phyloP scores from a whole-genome alignment of 2,888 invertebrate species.

The Vannuccia rotundouncinata region DNA sequence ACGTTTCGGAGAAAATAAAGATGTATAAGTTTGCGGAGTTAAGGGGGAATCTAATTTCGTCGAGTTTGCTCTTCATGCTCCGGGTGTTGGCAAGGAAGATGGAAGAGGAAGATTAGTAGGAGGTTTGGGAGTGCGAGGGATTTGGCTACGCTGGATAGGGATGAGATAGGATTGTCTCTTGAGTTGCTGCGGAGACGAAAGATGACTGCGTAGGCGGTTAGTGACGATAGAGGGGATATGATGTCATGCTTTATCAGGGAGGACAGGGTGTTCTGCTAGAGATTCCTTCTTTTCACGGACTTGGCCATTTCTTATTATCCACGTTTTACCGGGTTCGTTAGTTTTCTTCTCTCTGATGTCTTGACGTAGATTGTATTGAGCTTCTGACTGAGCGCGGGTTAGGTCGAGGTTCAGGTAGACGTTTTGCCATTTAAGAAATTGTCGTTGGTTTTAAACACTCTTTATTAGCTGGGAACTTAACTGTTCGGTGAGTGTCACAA shows the following conservation, averaged over 20 bases:
- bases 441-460: background rate
- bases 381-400: background rate
- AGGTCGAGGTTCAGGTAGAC: background rate
- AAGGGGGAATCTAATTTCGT: slow-evolving; percentile 21
- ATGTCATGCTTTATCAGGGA: background rate
- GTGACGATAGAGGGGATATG: slow-evolving; percentile 1
- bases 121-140: slow-evolving; percentile 23
- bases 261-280: background rate
- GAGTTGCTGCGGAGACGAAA: slow-evolving; percentile 20
- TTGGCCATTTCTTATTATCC: background rate
- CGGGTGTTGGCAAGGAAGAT: slow-evolving; percentile 26
- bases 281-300: background rate
- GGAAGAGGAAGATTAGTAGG: slow-evolving; percentile 23
- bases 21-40: slow-evolving; percentile 14
- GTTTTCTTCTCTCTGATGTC: background rate
- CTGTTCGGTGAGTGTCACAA: background rate
- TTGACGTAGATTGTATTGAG: background rate
- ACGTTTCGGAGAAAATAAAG: slow-evolving; percentile 19
- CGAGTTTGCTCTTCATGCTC: slow-evolving; percentile 19
- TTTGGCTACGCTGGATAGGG: slow-evolving; percentile 22
- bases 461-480: background rate
- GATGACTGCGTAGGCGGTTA: too few species aligned
- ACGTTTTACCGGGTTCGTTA: background rate
- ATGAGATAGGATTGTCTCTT: slow-evolving; percentile 16
- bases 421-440: background rate